phyloP scores from a whole-genome alignment of 2,888 invertebrate species.

The Lochmaea crataegi region DNA sequence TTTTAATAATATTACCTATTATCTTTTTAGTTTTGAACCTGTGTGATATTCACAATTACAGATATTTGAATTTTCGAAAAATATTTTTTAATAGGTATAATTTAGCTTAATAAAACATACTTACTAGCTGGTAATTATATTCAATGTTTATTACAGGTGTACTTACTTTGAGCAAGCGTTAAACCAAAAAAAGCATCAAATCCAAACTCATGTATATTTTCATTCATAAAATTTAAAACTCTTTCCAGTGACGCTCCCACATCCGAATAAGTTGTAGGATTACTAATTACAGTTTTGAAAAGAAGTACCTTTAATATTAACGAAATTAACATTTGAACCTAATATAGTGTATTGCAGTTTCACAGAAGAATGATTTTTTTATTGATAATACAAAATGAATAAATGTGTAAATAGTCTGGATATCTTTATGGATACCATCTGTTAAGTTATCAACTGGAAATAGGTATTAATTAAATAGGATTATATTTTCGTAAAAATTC shows the following conservation, averaged over 20 bases:
- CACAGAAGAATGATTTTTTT: neutral
- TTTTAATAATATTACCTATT: no score
- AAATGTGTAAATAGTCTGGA: neutral
- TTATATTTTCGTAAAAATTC: neutral
- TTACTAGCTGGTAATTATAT: no score
- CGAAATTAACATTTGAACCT: neutral
- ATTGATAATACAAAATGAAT: neutral
- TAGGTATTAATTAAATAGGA: neutral
- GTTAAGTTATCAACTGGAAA: neutral
- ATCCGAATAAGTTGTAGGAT: neutral
- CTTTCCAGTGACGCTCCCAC: slow-evolving; percentile 38
- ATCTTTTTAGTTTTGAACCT: no score
- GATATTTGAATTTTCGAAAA: no score
- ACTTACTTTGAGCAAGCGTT: slow-evolving; percentile 61
- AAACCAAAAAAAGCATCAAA: slow-evolving; percentile 62
- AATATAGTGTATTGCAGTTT: neutral
- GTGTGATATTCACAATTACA: no score
- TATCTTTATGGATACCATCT: slow-evolving; percentile 11
- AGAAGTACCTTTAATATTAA: neutral
- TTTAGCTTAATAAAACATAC: no score
- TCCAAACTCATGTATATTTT: slow-evolving; percentile 61
- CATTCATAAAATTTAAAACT: slow-evolving; percentile 57
- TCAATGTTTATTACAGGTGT: neutral
- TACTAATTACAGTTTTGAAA: neutral
- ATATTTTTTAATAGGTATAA: no score